phyloP scores from a whole-genome alignment of 2,888 invertebrate genomes.

The Thyatira batis region DNA sequence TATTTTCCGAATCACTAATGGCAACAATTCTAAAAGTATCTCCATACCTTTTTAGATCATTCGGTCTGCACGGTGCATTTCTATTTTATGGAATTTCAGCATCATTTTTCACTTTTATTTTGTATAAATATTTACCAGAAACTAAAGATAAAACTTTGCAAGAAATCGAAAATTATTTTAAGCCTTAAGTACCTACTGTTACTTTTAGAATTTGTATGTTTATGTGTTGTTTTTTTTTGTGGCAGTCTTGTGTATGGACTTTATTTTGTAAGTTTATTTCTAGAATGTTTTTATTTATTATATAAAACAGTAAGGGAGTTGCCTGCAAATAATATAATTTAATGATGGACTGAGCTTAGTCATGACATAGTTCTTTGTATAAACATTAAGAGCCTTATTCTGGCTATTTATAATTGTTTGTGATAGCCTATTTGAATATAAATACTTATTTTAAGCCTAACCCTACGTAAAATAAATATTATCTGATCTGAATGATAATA shows the following conservation, averaged over 20 bases:
- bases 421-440: no score
- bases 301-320: no score
- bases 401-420: no score
- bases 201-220: not conserved
- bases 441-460: no score
- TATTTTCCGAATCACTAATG: constrained; percentile 18
- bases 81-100: constrained; percentile 28
- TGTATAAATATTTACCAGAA: constrained; percentile 36
- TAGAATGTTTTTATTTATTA: not conserved
- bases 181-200: constrained; percentile 11
- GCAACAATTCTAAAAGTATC: constrained; percentile 27
- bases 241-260: not conserved
- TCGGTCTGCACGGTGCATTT: constrained; percentile 33
- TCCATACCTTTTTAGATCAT: constrained; percentile 23
- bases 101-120: constrained; percentile 23
- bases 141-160: constrained; percentile 37
- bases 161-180: constrained; percentile 30
- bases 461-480: no score
- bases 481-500: no score
- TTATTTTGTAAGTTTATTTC: not conserved
- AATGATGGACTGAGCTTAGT: no score
- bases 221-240: not conserved
- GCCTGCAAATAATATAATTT: no score
- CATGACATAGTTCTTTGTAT: no score
- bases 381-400: no score